phyloP scores from a whole-genome alignment of 2,113 vertebrate species.

The Tricholaema leucomelas region DNA sequence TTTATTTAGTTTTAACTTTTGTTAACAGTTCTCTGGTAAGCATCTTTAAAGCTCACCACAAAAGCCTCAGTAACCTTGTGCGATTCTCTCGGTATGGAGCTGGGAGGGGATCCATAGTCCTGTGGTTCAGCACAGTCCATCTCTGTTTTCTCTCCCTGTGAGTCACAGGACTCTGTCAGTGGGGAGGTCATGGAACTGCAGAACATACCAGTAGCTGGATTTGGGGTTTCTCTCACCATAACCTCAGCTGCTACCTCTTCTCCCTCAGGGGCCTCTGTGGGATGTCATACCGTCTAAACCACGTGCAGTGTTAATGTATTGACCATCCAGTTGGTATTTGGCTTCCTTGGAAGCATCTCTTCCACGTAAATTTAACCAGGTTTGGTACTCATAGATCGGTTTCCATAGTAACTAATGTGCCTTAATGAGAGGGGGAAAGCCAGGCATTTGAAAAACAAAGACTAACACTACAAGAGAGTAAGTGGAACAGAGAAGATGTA shows the following conservation, averaged over 20 bases:
- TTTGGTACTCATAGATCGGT: constrained; percentile 1
- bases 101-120: background rate
- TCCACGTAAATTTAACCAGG: background rate
- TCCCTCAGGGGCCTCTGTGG: background rate
- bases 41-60: background rate
- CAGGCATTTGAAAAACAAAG: background rate
- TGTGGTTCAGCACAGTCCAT: background rate
- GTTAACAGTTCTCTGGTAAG: background rate
- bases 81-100: accelerated
- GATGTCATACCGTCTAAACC: background rate
- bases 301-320: background rate
- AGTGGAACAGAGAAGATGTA: background rate
- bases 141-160: constrained; percentile 8
- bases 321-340: background rate
- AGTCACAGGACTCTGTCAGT: constrained; percentile 7
- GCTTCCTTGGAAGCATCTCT: constrained; percentile 15
- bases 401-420: constrained; percentile 47
- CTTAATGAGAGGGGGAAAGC: background rate
- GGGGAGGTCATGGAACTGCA: constrained; percentile 26
- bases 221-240: constrained; percentile 5
- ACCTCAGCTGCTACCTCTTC: constrained; percentile 1
- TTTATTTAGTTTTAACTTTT: background rate
- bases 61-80: background rate
- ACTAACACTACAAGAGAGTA: background rate
- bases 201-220: background rate